Evolutionary conservation across 2,888 invertebrate species (phyloP), one percentile per base, ranked within the genome.

Genomic region (Rotaria sp.): DNA sequence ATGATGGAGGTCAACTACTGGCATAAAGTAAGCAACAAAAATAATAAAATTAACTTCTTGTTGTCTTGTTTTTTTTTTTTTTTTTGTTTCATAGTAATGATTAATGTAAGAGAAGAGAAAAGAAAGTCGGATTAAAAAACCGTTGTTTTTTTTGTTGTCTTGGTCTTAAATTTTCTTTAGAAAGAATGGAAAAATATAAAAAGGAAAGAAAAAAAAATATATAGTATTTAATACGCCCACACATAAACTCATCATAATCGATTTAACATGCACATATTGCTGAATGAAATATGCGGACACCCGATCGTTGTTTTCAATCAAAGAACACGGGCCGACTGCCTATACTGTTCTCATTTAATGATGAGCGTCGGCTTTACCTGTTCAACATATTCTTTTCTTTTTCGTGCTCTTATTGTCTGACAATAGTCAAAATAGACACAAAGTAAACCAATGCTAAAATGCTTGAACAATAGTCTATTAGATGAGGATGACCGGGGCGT

Each of bases 391-490:
- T 35, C 67, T 38, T 21, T 35, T 35, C 21, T 67, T 35, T 67
- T 67, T 67, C 67, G 35, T 67, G 21, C 67, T 67, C 67, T 67
- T 67, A 67, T 67, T 67, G 67, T 67, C 67, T 67, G 67, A 67
- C 67, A 67, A 67, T 67, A 67, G 67, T 35, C 67, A 67, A 67
- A 67, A 67, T 67, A 67, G 30, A 67, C 67, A 67, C 10, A 67
- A n/a, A 67, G 35, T 67, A 30, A 67, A 67, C 30, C 67, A 67
- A n/a, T 67, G 30, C 30, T 13, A 67, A n/a, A 67, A 35, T 67
- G 67, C 67, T 67, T 67, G 67, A 67, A 67, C 67, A 67, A 67
- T 67, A 67, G 67, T 67, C 67, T 67, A 67, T 30, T 67, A 67
- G 67, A 67, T 67, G 67, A 67, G 35, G 67, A 67, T 15, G 67